Conservation (phyloP, 2,888 invertebrate genomes). For the Epistrophe grossulariae region DNA sequence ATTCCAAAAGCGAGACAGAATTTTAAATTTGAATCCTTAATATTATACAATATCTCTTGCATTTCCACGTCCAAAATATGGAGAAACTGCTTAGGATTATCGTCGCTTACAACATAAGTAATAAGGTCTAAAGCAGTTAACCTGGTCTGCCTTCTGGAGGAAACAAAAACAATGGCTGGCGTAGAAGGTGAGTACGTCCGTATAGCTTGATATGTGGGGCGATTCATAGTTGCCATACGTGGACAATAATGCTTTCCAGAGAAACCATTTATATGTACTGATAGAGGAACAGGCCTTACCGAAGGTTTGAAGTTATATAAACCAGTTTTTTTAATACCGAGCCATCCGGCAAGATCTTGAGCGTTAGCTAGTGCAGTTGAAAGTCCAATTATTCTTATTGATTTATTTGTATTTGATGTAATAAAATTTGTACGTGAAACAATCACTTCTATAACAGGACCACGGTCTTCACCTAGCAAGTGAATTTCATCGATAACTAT, state of each 20-base stretch:
- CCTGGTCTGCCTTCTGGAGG: conserved; percentile 97
- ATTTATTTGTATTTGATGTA: conserved; percentile 92
- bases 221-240: conserved; percentile 99
- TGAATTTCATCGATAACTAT: conserved; percentile 99
- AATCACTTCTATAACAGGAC: conserved; percentile 97
- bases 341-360: conserved; percentile 97
- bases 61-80: conserved; percentile 94
- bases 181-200: conserved; percentile 95
- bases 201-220: conserved; percentile 98
- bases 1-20: conserved; percentile 98
- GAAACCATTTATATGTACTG: conserved; percentile 95
- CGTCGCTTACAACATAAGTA: conserved; percentile 94
- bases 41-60: conserved; percentile 89
- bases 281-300: conserved; percentile 98
- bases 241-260: conserved; percentile 99
- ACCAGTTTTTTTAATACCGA: conserved; percentile 94
- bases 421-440: conserved; percentile 99
- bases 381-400: conserved; percentile 95
- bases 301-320: conserved; percentile 99
- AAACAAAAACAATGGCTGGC: conserved; percentile 97
- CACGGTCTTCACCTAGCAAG: conserved; percentile 94
- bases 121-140: conserved; percentile 98
- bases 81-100: conserved; percentile 97
- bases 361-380: conserved; percentile 99
- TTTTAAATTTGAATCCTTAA: conserved; percentile 95